Percentiles rank a stretch among this genome's conserved stretches.
Evolutionary conservation across 1,140 invertebrate species (phyloP).

Genomic region (Chionoecetes opilio): DNA sequence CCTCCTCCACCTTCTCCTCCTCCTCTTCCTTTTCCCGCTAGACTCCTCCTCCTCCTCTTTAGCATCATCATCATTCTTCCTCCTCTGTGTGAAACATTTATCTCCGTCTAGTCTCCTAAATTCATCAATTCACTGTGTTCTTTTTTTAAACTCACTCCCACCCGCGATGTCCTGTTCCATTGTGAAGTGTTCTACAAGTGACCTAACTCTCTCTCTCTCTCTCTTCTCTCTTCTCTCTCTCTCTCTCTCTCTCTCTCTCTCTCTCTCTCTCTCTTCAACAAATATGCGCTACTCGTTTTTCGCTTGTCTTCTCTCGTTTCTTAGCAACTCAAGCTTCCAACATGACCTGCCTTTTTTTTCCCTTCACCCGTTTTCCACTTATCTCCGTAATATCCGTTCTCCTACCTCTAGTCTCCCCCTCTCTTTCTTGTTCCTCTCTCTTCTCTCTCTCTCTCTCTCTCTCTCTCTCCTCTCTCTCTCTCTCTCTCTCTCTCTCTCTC

Average conservation of each 20-base stretch:
- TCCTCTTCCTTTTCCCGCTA: background rate
- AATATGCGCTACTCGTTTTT: background rate
- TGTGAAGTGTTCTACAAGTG: too few species aligned
- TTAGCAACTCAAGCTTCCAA: background rate
- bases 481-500: background rate
- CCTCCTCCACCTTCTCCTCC: background rate
- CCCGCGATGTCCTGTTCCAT: background rate
- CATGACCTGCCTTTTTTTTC: too few species aligned
- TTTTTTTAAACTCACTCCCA: background rate
- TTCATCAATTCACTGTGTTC: background rate
- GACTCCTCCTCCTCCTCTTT: background rate
- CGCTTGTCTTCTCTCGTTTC: background rate
- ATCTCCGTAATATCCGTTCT: too few species aligned
- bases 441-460: too few species aligned
- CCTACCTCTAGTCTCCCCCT: too few species aligned
- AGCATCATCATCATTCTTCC: too few species aligned
- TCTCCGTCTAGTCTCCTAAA: too few species aligned
- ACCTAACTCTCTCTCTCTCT: background rate
- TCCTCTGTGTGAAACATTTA: too few species aligned
- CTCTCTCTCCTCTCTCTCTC: too few species aligned
- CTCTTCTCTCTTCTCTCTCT: background rate
- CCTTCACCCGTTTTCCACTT: too few species aligned
- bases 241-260: slow-evolving; percentile 23
- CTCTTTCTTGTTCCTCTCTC: too few species aligned
- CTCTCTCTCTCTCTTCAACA: background rate